These are phyloP conservation scores for Conus canariensis DNA, from an alignment of 2,888 invertebrate genomes.

Conservation along the genomic window DNA sequence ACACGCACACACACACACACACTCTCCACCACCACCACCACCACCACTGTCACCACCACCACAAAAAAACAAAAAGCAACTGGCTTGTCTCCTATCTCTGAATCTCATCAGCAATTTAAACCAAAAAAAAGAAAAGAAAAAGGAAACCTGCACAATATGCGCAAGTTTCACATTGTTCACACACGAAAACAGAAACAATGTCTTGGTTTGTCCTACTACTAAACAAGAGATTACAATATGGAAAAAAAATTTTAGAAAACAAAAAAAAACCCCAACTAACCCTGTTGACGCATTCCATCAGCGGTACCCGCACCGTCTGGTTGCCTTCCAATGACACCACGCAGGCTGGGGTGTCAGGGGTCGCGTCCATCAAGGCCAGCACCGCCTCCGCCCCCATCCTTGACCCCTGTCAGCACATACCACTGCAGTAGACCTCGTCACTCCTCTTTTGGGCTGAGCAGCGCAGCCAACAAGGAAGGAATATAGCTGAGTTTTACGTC, in stretches of 20 bases:
- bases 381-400: slow-evolving; percentile 99
- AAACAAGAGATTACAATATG: too few species aligned
- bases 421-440: not conserved
- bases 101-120: too few species aligned
- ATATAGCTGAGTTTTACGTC: too few species aligned
- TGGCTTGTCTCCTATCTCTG: too few species aligned
- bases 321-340: slow-evolving; percentile 98
- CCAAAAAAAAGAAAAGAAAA: too few species aligned
- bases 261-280: slow-evolving; percentile 53
- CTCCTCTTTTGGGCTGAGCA: too few species aligned
- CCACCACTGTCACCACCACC: not conserved
- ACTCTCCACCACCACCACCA: not conserved
- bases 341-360: slow-evolving; percentile 91
- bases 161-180: too few species aligned
- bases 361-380: slow-evolving; percentile 97
- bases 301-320: slow-evolving; percentile 95
- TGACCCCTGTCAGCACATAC: slow-evolving; percentile 68
- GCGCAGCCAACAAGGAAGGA: too few species aligned
- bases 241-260: not conserved
- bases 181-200: too few species aligned
- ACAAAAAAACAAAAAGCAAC: too few species aligned
- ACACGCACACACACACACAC: not conserved
- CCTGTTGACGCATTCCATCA: slow-evolving; percentile 98
- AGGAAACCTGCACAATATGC: too few species aligned
- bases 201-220: too few species aligned